Conservation (phyloP, 2,888 invertebrate genomes). For the Toxonevra muliebris region DNA sequence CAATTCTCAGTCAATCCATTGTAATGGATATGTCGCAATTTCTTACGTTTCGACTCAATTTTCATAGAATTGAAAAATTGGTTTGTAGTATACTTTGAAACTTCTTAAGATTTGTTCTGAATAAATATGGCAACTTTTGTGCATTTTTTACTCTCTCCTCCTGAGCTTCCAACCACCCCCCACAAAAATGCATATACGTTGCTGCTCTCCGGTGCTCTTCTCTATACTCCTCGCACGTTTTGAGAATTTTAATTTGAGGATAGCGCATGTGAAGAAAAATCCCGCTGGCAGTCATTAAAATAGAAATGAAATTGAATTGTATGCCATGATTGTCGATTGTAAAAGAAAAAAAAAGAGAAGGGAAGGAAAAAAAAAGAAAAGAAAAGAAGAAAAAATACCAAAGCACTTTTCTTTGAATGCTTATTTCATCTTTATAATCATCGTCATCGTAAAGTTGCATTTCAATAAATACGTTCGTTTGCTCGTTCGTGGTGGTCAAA, state of each 20-base stretch:
- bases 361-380: constrained; percentile 6
- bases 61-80: too few relatives aligned
- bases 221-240: background rate
- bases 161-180: too few relatives aligned
- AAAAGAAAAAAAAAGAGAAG: constrained; percentile 25
- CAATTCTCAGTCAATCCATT: too few relatives aligned
- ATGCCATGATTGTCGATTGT: background rate
- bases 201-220: background rate
- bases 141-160: too few relatives aligned
- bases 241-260: background rate
- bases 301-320: constrained; percentile 21
- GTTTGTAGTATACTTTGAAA: too few relatives aligned
- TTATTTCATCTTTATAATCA: constrained; percentile 14
- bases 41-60: too few relatives aligned
- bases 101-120: too few relatives aligned
- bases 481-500: background rate
- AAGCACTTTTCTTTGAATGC: background rate
- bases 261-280: constrained; percentile 11
- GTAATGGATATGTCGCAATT: too few relatives aligned
- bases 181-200: too few relatives aligned
- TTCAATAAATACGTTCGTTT: background rate
- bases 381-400: background rate
- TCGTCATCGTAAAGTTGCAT: constrained; percentile 1
- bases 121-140: too few relatives aligned
- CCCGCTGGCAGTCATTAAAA: constrained; percentile 24